A percentile compares a stretch with the other conserved stretches of the same genome.
Conservation (phyloP, 2,797 vertebrate genomes). For the Mormyrops boulengeri region DNA sequence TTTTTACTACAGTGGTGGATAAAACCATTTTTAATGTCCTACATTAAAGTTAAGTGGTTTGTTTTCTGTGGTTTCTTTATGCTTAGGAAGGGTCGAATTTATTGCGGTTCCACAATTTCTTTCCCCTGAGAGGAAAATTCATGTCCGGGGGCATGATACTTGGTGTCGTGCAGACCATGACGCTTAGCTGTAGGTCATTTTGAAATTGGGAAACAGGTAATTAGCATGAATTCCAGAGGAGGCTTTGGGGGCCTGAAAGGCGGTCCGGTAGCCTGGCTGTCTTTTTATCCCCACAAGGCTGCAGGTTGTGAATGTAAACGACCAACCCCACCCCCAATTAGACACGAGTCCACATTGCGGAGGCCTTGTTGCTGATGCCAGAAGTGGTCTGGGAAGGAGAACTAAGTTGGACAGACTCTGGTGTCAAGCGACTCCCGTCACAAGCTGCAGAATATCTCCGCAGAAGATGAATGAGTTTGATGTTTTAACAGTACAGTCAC, state of each 20-base stretch:
- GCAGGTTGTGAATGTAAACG: neutral
- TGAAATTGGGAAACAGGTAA: neutral
- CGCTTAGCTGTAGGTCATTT: neutral
- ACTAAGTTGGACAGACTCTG: neutral
- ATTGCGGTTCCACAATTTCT: neutral
- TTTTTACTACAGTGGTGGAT: neutral
- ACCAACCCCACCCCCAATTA: neutral
- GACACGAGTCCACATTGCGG: neutral
- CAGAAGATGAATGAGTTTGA: neutral
- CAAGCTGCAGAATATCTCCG: neutral
- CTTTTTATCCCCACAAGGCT: neutral
- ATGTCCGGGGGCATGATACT: neutral
- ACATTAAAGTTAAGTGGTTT: neutral
- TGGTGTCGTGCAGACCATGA: neutral
- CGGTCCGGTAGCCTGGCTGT: neutral
- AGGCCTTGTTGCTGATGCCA: neutral
- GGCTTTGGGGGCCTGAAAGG: neutral
- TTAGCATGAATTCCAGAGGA: neutral
- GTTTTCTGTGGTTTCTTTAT: neutral
- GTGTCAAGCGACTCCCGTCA: neutral
- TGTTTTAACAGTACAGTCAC: neutral
- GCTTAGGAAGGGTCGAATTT: neutral
- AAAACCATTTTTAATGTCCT: neutral
- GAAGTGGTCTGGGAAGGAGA: neutral
- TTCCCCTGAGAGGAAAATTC: neutral